These are phyloP conservation scores for Drosophila demipolita DNA, from an alignment of 2,888 invertebrate genomes.

Conservation along the genomic window DNA sequence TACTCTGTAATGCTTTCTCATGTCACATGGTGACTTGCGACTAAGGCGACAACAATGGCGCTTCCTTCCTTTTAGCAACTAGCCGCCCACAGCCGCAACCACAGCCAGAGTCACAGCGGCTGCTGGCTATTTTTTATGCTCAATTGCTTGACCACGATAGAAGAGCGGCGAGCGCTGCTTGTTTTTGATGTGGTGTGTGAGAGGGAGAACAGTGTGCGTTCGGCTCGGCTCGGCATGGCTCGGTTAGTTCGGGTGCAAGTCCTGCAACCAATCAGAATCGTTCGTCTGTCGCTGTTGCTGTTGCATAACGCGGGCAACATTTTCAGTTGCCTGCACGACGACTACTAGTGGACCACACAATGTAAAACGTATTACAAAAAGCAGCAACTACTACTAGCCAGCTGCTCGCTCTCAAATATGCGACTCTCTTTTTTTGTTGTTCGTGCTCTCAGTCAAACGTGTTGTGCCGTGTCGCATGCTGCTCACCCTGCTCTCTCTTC, in stretches of 20 bases:
- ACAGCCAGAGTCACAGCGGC: constrained; percentile 17
- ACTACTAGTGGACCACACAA: constrained; percentile 47
- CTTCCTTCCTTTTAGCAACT: constrained; percentile 37
- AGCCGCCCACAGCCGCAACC: constrained; percentile 20
- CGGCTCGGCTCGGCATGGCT: constrained; percentile 17
- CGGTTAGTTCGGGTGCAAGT: constrained; percentile 28
- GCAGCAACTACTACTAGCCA: constrained; percentile 33
- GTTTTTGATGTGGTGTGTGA: constrained; percentile 11
- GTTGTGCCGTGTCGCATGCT: constrained; percentile 13
- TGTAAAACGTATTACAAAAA: constrained; percentile 55
- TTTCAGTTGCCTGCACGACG: constrained; percentile 50
- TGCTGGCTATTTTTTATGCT: constrained; percentile 31
- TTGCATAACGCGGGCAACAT: constrained; percentile 67
- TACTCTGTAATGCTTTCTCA: constrained; percentile 38
- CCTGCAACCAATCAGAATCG: constrained; percentile 67
- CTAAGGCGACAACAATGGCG: constrained; percentile 22
- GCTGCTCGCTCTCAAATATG: constrained; percentile 22
- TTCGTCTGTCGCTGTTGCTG: constrained; percentile 52
- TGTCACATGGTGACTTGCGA: constrained; percentile 26
- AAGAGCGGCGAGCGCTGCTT: constrained; percentile 30
- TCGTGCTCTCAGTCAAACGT: constrained; percentile 20
- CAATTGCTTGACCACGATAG: constrained; percentile 50
- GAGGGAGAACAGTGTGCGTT: constrained; percentile 23
- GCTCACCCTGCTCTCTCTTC: constrained; percentile 17
- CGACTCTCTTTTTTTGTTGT: constrained; percentile 1